Base-by-base conservation (phyloP, 2,888 invertebrate genomes). In the Drosophila nr. medialis region DNA sequence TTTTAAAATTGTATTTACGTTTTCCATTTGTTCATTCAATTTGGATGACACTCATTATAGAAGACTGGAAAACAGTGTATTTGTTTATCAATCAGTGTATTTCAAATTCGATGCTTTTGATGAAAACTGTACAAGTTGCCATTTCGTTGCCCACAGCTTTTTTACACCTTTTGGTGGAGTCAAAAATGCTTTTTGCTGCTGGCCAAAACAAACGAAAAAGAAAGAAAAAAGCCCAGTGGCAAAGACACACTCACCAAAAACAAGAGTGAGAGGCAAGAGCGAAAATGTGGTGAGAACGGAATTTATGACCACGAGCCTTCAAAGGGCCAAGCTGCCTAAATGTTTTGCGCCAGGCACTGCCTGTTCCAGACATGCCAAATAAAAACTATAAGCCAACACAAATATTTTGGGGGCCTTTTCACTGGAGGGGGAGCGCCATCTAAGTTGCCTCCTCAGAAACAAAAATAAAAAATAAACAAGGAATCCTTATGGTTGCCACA, bases 251-350 rank as follows among this genome's bases (percentile, higher is more conserved):
- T 45, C 18, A 48, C 38, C 15, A 34, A 34, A 59, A 32, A 53
- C 48, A 36, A 36, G n/a, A 49, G 71, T 58, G 58, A 21, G 45
- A 21, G 42, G 34, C 27, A 27, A 21, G 58, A 55, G 69, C 55
- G 81, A 68, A 84, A 90, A 83, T 91, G 90, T 89, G 90, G 90
- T 83, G 90, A 85, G 89, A 89, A 90, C 71, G 85, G 86, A 91
- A 90, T 90, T 91, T 90, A 91, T 91, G 80, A 89, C 87, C 91
- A 80, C 76, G 82, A 85, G 87, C 86, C 86, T 80, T 81, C 82
- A 81, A 87, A 89, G 91, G 90, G 77, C 90, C 89, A 81, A 73
- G 80, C 76, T 77, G 84, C 77, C 77, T 75, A 79, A 77, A 77
- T 77, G 80, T 71, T 77, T 79, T 79, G 75, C 67, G 64, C 66